phyloP scores from a whole-genome alignment of 2,888 invertebrate genomes.

The Acrobasis repandana region DNA sequence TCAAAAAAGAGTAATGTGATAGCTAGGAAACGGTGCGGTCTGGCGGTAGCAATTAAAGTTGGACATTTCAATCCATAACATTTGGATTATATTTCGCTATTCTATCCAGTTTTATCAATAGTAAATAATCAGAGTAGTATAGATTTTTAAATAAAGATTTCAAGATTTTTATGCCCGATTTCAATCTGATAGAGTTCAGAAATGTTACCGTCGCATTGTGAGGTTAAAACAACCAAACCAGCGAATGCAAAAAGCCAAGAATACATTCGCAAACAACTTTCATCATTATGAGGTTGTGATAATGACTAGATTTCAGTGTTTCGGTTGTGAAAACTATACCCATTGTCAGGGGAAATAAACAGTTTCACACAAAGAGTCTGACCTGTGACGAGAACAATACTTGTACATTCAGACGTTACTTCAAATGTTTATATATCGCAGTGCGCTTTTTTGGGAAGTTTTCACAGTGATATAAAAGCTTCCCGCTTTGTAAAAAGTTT shows the following conservation, averaged over 20 bases:
- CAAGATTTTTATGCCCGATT: neutral
- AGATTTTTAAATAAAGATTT: too few relatives aligned
- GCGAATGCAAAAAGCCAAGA: neutral
- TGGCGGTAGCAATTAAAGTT: too few relatives aligned
- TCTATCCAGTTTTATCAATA: too few relatives aligned
- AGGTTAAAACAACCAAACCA: neutral
- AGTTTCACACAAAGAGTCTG: conserved; percentile 3
- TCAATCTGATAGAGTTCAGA: neutral
- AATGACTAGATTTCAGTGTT: neutral
- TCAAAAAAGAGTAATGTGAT: too few relatives aligned
- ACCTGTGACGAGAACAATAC: conserved; percentile 11
- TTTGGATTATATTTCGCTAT: too few relatives aligned
- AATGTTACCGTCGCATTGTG: neutral
- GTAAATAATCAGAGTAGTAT: too few relatives aligned
- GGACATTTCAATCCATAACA: too few relatives aligned
- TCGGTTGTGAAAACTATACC: conserved; percentile 9
- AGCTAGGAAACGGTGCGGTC: too few relatives aligned
- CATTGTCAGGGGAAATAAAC: conserved; percentile 13
- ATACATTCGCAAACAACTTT: neutral
- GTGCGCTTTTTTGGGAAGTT: too few relatives aligned
- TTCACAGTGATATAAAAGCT: too few relatives aligned
- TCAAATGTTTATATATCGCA: too few relatives aligned
- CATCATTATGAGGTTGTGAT: neutral
- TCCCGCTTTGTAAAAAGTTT: too few relatives aligned
- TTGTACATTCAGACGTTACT: neutral